Base-by-base conservation (phyloP, 2,888 invertebrate genomes). In the Lycocerus yunnanus region DNA sequence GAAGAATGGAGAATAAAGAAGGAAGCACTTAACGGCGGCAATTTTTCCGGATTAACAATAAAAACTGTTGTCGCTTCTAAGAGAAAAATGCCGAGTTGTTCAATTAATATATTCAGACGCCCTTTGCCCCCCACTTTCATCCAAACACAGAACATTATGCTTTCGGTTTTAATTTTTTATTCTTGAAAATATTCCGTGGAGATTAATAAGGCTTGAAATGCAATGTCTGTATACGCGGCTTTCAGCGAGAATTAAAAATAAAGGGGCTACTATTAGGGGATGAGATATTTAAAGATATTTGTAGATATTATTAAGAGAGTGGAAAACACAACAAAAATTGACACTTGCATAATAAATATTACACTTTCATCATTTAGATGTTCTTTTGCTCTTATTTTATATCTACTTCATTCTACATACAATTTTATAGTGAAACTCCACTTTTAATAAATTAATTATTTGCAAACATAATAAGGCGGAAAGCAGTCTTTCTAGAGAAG, bases 201-300 rank as follows among this genome's bases (percentile, higher is more conserved):
- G 86, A 86, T 86, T 86, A 86, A 86, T 86, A 86, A 85, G 86
- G 84, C 85, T 84, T 85, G 85, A 85, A 85, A 85, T 83, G 84
- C 83, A 83, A 83, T 84, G 84, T 85, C 83, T 83, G 83, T 82
- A 74, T 75, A 71, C 78, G 73, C 74, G 77, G 78, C 77, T 76
- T 74, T 74, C 77, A 75, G 83, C 82, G 84, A 81, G 85, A 85
- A 85, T 85, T 85, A 85, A 85, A 84, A 85, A 84, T 84, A 85
- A 83, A 78, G 77, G 74, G 71, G 70, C 71, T 71, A 70, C 74
- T 75, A 75, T 77, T 74, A 72, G 77, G 78, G 77, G 77, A 74
- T 74, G 77, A 74, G 77, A 73, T 77, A 74, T 76, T 77, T 77
- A 77, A 72, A 77, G 73, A 76, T 78, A 78, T 78, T 76, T 75